Percentiles rank a stretch among this genome's conserved stretches.
Conservation (phyloP, 2,113 vertebrate genomes). For the Gallinago undulata region DNA sequence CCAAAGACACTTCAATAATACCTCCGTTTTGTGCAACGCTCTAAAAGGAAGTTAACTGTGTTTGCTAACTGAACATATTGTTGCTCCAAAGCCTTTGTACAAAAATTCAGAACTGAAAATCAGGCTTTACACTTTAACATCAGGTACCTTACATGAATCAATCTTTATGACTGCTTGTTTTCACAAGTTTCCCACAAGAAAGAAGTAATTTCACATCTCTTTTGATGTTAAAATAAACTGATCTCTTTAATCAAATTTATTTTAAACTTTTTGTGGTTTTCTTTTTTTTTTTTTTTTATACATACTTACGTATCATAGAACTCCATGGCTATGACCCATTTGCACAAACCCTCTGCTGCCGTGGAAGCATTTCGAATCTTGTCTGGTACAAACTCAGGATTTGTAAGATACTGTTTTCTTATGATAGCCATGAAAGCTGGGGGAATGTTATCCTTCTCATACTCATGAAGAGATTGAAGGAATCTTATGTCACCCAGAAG, state of each 20-base stretch:
- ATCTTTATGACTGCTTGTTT: neutral
- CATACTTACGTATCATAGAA: conserved; percentile 84
- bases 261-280: neutral
- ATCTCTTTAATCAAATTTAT: neutral
- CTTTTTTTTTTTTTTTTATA: neutral
- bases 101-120: neutral
- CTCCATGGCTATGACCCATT: conserved; percentile 90
- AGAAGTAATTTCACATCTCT: neutral
- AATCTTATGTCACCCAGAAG: conserved; percentile 88
- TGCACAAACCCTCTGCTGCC: conserved; percentile 89
- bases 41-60: neutral
- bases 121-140: neutral
- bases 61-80: neutral
- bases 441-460: conserved; percentile 91
- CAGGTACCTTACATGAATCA: neutral
- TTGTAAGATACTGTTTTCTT: conserved; percentile 87
- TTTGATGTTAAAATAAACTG: neutral
- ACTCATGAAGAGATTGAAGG: conserved; percentile 89
- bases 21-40: neutral
- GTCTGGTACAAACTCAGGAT: conserved; percentile 90
- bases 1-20: neutral
- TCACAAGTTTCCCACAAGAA: neutral
- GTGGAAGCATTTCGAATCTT: conserved; percentile 89
- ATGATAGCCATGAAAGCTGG: conserved; percentile 80
- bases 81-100: neutral